Evolutionary conservation across 1,140 invertebrate species (phyloP).

Genomic region (Calycopis cecrops): DNA sequence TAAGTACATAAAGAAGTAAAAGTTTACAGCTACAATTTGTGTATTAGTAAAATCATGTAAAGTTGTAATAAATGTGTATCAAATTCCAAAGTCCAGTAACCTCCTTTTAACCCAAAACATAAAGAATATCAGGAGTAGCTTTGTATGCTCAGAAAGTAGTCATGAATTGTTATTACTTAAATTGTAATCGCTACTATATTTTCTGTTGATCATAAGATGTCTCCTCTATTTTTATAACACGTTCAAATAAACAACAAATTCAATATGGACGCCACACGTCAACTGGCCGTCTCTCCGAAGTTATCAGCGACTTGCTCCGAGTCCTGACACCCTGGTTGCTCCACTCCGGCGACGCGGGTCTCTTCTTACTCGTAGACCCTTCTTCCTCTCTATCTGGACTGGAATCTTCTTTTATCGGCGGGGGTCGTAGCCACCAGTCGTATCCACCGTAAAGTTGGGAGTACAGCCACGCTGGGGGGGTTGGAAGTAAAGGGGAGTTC

Average conservation of each 20-base stretch:
- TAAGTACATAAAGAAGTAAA: too few relatives aligned
- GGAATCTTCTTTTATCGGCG: slow-evolving; percentile 62
- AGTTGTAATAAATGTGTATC: too few relatives aligned
- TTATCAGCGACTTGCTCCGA: slow-evolving; percentile 65
- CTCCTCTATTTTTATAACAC: too few relatives aligned
- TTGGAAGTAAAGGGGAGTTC: slow-evolving; percentile 81
- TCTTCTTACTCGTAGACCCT: slow-evolving; percentile 60
- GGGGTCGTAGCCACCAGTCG: slow-evolving; percentile 78
- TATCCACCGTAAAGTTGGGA: slow-evolving; percentile 81
- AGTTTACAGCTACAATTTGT: too few relatives aligned
- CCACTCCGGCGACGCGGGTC: slow-evolving; percentile 65
- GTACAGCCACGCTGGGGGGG: slow-evolving; percentile 84
- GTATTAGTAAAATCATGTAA: too few relatives aligned
- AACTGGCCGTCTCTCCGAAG: slow-evolving; percentile 59
- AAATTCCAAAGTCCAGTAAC: too few relatives aligned
- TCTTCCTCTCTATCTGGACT: slow-evolving; percentile 61
- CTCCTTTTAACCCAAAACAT: too few relatives aligned
- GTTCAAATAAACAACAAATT: slow-evolving; percentile 4
- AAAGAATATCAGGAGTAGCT: too few relatives aligned
- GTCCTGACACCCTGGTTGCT: slow-evolving; percentile 55
- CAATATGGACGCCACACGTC: slow-evolving; percentile 80
- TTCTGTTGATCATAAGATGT: too few relatives aligned
- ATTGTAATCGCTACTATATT: too few relatives aligned
- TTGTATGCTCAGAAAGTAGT: too few relatives aligned
- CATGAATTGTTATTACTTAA: too few relatives aligned